Conservation (phyloP, 1,140 invertebrate species). For the Thaumatotibia leucotreta region DNA sequence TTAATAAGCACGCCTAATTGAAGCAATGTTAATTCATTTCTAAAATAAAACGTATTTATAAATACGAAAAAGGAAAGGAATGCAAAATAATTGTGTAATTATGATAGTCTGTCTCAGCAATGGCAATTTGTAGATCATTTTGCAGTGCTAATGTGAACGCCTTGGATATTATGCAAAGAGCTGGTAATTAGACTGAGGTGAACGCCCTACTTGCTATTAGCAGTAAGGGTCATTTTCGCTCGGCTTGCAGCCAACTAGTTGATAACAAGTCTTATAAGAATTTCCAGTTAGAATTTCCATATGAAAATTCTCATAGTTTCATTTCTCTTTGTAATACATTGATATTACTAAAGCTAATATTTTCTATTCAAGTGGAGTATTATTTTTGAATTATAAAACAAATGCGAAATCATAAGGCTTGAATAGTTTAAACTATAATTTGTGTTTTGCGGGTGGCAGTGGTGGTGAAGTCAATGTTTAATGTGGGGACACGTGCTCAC, state of each 20-base stretch:
- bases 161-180: constrained; percentile 59
- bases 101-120: constrained; percentile 43
- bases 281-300: constrained; percentile 7
- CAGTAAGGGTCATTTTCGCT: not conserved
- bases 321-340: not conserved
- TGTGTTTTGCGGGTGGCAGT: constrained; percentile 42
- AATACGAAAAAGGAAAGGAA: not conserved
- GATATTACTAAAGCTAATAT: not conserved
- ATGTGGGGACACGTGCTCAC: constrained; percentile 46
- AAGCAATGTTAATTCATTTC: too few relatives aligned
- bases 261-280: constrained; percentile 5
- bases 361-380: not conserved
- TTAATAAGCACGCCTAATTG: constrained; percentile 51
- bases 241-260: not conserved
- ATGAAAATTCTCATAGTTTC: not conserved
- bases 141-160: constrained; percentile 53
- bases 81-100: constrained; percentile 31
- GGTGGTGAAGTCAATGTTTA: constrained; percentile 49
- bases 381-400: constrained; percentile 28
- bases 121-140: constrained; percentile 61
- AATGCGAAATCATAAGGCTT: constrained; percentile 40
- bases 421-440: constrained; percentile 35
- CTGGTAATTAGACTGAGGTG: constrained; percentile 56
- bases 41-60: too few relatives aligned
- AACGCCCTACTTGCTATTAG: constrained; percentile 46